A percentile compares a stretch with the other conserved stretches of the same genome.
These are phyloP conservation scores for Trichopoda pennipes DNA, from an alignment of 2,888 invertebrate genomes.

Conservation along the genomic window DNA sequence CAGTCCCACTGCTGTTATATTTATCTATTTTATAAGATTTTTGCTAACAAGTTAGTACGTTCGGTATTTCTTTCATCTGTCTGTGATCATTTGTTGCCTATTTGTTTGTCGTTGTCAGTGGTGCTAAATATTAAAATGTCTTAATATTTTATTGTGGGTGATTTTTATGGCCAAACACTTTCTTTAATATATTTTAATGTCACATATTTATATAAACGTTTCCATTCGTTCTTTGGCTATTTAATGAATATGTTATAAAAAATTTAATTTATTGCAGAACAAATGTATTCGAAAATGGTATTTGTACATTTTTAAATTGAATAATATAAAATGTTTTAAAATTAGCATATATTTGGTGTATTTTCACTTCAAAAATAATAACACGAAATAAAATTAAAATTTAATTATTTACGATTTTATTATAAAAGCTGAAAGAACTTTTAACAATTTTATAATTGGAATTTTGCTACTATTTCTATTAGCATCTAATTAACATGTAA, in stretches of 20 bases:
- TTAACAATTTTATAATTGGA: too few species aligned
- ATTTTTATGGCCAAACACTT: slow-evolving; percentile 60
- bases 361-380: too few species aligned
- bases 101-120: slow-evolving; percentile 40
- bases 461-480: too few species aligned
- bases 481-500: too few species aligned
- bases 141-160: slow-evolving; percentile 61
- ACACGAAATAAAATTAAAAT: too few species aligned
- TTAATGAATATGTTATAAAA: slow-evolving; percentile 22
- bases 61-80: slow-evolving; percentile 24
- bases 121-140: slow-evolving; percentile 47
- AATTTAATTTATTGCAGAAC: slow-evolving; percentile 38
- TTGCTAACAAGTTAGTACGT: background rate
- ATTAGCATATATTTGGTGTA: too few species aligned
- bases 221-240: slow-evolving; percentile 10
- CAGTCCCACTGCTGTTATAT: background rate
- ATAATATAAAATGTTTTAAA: too few species aligned
- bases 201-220: slow-evolving; percentile 10
- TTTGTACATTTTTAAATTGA: background rate
- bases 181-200: slow-evolving; percentile 21
- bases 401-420: too few species aligned
- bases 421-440: too few species aligned
- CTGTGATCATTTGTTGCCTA: slow-evolving; percentile 46
- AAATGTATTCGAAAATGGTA: slow-evolving; percentile 18
- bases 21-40: background rate